Evolutionary conservation across 1,140 invertebrate genomes (phyloP).

Genomic region (Camponotus vicinus): DNA sequence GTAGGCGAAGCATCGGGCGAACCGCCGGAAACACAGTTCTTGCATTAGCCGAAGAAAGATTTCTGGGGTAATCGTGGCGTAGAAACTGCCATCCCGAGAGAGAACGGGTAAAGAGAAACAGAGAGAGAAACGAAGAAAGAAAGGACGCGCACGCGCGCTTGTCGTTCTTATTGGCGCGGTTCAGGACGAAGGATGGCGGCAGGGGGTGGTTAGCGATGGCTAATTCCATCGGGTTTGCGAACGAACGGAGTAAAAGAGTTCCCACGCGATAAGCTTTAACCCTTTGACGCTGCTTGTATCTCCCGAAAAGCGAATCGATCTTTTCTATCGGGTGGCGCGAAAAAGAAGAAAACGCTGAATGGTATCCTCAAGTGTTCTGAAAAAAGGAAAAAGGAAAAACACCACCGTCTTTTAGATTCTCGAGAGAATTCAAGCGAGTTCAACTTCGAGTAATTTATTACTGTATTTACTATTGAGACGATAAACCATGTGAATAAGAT

Average conservation of each 20-base stretch:
- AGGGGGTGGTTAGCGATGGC: constrained; percentile 48
- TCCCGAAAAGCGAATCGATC: constrained; percentile 61
- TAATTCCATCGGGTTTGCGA: constrained; percentile 60
- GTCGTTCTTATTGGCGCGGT: constrained; percentile 48
- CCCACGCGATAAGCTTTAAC: constrained; percentile 63
- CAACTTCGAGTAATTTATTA: constrained; percentile 40
- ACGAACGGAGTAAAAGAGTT: constrained; percentile 61
- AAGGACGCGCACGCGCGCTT: constrained; percentile 44
- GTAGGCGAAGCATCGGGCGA: constrained; percentile 71
- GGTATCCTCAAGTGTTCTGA: constrained; percentile 36
- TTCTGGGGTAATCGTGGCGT: constrained; percentile 78
- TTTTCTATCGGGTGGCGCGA: constrained; percentile 35
- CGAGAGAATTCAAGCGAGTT: constrained; percentile 22
- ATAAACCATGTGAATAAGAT: neutral
- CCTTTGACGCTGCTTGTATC: constrained; percentile 60
- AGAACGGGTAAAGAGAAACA: neutral
- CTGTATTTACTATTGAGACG: constrained; percentile 12
- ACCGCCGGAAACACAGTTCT: constrained; percentile 81
- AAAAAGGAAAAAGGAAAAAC: constrained; percentile 10
- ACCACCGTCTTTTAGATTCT: neutral
- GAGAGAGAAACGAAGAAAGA: constrained; percentile 41
- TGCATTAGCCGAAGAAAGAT: constrained; percentile 85
- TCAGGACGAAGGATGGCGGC: constrained; percentile 6
- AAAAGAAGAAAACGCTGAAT: constrained; percentile 13
- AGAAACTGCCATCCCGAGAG: constrained; percentile 56